A percentile compares a stretch with the other conserved stretches of the same genome.
Conservation (phyloP, 2,888 invertebrate species). For the Callosobruchus maculatus region DNA sequence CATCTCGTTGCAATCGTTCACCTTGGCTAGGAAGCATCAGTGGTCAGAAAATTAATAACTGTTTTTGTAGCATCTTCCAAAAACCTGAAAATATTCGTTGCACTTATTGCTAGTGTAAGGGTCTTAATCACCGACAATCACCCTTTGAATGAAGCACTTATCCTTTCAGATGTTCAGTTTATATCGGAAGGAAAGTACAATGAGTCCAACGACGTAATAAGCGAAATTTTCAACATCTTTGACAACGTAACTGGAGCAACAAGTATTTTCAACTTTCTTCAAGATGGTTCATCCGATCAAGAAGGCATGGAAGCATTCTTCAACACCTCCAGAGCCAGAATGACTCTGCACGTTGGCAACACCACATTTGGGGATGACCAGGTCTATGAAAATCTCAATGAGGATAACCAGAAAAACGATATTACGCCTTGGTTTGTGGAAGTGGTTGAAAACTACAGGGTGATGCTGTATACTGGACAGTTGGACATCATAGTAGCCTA, state of each 20-base stretch:
- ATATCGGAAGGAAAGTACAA: not conserved
- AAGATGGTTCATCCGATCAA: not conserved
- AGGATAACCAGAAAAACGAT: not conserved
- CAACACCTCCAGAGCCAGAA: not conserved
- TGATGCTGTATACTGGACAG: constrained; percentile 1
- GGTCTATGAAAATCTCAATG: not conserved
- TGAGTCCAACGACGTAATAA: not conserved
- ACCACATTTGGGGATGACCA: not conserved
- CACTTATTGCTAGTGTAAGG: too few species aligned
- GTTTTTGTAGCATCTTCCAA: too few species aligned
- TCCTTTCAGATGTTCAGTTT: too few species aligned
- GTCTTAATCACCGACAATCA: too few species aligned
- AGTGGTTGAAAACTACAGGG: not conserved
- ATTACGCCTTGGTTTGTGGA: constrained; percentile 1
- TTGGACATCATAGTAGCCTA: not conserved
- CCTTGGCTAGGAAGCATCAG: too few species aligned
- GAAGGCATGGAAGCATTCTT: not conserved
- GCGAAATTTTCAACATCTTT: not conserved
- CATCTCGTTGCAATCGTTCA: too few species aligned
- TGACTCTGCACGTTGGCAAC: not conserved
- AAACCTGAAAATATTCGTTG: too few species aligned
- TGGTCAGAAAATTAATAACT: too few species aligned
- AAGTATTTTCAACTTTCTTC: not conserved
- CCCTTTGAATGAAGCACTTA: too few species aligned
- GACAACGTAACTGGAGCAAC: not conserved